Evolutionary conservation across 2,888 invertebrate species (phyloP).

Genomic region (Aleiodes alternator): DNA sequence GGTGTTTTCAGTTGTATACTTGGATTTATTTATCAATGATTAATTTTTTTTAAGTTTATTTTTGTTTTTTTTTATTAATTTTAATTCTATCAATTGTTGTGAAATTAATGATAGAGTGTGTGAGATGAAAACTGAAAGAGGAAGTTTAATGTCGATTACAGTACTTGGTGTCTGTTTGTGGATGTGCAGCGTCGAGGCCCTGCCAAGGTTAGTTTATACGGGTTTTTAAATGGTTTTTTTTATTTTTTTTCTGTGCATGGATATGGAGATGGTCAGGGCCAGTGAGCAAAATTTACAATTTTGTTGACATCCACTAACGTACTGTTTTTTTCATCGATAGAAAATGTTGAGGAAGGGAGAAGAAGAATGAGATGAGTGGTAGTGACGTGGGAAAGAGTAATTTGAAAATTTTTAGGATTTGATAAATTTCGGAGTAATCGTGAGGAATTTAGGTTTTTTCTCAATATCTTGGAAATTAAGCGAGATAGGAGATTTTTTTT

Average conservation of each 20-base stretch:
- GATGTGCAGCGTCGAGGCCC: constrained; percentile 62
- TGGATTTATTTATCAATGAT: not conserved
- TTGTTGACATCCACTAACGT: constrained; percentile 49
- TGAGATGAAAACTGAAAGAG: constrained; percentile 32
- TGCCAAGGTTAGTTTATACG: constrained; percentile 68
- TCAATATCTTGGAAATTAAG: too few relatives aligned
- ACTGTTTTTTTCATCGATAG: not conserved
- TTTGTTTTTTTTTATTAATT: not conserved
- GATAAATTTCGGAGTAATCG: too few relatives aligned
- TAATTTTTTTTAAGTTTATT: not conserved
- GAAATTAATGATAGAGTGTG: too few relatives aligned
- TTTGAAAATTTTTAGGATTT: too few relatives aligned
- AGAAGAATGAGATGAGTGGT: too few relatives aligned
- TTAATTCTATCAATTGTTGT: constrained; percentile 23
- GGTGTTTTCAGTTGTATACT: not conserved
- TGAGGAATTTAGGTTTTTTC: not conserved
- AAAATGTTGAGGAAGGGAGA: too few relatives aligned
- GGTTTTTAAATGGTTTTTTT: constrained; percentile 9
- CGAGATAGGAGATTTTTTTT: too few relatives aligned
- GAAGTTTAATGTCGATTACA: constrained; percentile 52
- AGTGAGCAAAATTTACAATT: constrained; percentile 47
- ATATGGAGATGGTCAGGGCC: constrained; percentile 46
- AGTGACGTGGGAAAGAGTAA: too few relatives aligned
- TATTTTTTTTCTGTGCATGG: constrained; percentile 33
- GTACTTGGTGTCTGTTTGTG: constrained; percentile 66